Conservation (phyloP, 92 coral and sea anemone species). For the Epizoanthus rinbou region DNA sequence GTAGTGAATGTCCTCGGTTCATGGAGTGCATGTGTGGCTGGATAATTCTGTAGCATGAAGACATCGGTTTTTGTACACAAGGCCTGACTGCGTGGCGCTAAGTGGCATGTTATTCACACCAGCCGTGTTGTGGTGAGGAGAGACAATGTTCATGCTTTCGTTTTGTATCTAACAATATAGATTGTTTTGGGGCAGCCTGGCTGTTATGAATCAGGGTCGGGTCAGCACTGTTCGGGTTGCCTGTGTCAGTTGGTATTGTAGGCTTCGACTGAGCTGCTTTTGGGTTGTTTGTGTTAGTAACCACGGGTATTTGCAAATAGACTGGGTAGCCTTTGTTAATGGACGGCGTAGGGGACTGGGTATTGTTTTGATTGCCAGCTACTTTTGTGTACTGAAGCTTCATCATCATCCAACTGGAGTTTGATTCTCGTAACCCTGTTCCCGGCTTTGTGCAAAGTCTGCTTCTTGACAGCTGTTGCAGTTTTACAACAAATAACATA, state of each 20-base stretch:
- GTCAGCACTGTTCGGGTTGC: not conserved
- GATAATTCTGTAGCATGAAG: slow-evolving; percentile 4
- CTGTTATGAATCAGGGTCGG: not conserved
- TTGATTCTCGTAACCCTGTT: slow-evolving; percentile 24
- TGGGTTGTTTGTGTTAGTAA: not conserved
- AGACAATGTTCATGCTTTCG: slow-evolving; percentile 36
- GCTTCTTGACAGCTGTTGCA: slow-evolving; percentile 33
- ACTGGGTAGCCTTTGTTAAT: not conserved
- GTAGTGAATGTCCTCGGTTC: too few relatives aligned
- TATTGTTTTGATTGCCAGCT: not conserved
- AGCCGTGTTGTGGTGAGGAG: too few relatives aligned
- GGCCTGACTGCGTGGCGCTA: slow-evolving; percentile 57
- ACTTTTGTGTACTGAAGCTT: not conserved
- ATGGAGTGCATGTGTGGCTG: too few relatives aligned
- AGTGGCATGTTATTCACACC: too few relatives aligned
- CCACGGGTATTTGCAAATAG: not conserved
- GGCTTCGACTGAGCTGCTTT: not conserved
- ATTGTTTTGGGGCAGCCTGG: too few relatives aligned
- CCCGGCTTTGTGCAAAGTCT: slow-evolving; percentile 40
- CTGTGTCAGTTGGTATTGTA: not conserved
- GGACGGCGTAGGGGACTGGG: not conserved
- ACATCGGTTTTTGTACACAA: slow-evolving; percentile 49
- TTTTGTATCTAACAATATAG: not conserved
- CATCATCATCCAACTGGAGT: not conserved
- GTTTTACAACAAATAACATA: too few relatives aligned